Percentiles rank a stretch among this genome's conserved stretches.
Evolutionary conservation across 2,888 invertebrate species (phyloP).

Genomic region (Tholera decimalis): DNA sequence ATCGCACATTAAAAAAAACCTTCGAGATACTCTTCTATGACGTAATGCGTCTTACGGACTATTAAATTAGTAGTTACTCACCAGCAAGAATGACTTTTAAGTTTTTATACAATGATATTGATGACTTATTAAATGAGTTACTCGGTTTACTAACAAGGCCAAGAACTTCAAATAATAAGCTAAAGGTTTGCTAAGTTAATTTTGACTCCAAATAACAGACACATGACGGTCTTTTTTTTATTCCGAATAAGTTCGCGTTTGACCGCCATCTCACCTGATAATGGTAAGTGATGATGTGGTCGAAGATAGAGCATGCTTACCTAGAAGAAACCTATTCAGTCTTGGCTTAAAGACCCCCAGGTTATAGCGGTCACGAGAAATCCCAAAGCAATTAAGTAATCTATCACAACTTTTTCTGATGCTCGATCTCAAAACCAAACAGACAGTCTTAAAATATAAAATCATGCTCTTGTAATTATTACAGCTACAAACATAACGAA

Average conservation of each 20-base stretch:
- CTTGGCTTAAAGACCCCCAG: too few relatives aligned
- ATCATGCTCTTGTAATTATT: conserved; percentile 42
- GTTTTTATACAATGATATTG: neutral
- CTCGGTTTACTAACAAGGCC: conserved; percentile 1
- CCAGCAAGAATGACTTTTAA: neutral
- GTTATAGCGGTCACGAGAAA: conserved; percentile 1
- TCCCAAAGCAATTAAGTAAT: conserved; percentile 23
- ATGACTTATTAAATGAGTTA: conserved; percentile 6
- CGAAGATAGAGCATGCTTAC: too few relatives aligned
- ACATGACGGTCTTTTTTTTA: too few relatives aligned
- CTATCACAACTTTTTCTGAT: conserved; percentile 7
- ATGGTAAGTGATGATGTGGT: too few relatives aligned
- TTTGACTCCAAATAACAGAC: neutral
- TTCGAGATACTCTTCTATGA: too few relatives aligned
- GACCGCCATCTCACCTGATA: too few relatives aligned
- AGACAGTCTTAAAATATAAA: conserved; percentile 28
- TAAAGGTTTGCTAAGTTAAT: too few relatives aligned
- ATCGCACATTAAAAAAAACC: too few relatives aligned
- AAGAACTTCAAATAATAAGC: too few relatives aligned
- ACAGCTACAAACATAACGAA: conserved; percentile 41
- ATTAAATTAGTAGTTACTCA: conserved; percentile 16
- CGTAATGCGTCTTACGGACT: neutral
- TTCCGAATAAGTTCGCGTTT: too few relatives aligned
- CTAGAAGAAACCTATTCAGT: too few relatives aligned
- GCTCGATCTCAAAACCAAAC: neutral